Conservation (phyloP, 2,113 vertebrate genomes). For the Merops nubicus region DNA sequence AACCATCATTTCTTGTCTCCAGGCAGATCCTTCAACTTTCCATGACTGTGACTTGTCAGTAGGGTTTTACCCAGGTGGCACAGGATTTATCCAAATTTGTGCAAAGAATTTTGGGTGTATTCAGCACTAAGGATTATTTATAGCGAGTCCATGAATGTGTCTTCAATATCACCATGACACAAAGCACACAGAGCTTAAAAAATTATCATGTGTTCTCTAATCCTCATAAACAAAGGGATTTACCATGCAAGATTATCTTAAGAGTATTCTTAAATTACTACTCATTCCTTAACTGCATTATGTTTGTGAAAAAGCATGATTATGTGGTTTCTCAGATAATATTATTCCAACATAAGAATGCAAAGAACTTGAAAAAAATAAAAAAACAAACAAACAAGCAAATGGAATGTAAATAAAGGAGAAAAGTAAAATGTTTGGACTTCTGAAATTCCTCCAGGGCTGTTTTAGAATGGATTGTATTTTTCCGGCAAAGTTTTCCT, state of each 20-base stretch:
- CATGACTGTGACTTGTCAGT: not conserved
- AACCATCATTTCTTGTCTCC: not conserved
- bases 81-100: not conserved
- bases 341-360: not conserved
- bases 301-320: constrained; percentile 6
- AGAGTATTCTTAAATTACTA: constrained; percentile 7
- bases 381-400: not conserved
- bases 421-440: constrained; percentile 38
- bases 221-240: constrained; percentile 34
- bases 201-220: not conserved
- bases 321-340: constrained; percentile 22
- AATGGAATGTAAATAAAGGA: constrained; percentile 36
- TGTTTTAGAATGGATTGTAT: not conserved
- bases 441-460: not conserved
- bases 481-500: not conserved
- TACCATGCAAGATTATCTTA: constrained; percentile 6
- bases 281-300: not conserved
- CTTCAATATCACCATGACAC: not conserved
- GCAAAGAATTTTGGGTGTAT: not conserved
- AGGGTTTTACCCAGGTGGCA: not conserved
- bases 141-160: not conserved
- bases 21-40: not conserved
- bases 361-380: not conserved
- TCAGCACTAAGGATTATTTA: not conserved
- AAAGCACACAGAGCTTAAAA: not conserved